A percentile compares a stretch with the other conserved stretches of the same genome.
phyloP scores from a whole-genome alignment of 92 coral and sea anemone genomes.

The Porites rus region DNA sequence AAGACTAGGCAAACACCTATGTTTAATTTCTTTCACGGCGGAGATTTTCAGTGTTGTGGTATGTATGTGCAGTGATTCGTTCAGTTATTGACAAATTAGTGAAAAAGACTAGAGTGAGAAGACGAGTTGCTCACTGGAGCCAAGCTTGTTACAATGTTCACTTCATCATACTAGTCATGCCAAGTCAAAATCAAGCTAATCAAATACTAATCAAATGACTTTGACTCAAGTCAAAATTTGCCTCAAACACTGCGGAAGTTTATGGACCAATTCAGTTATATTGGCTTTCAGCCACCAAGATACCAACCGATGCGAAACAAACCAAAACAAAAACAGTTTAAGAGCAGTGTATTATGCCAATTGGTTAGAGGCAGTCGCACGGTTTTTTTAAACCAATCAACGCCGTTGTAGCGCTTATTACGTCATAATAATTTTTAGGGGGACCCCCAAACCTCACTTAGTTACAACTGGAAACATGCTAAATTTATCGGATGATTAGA shows the following conservation, averaged over 20 bases:
- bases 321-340: too few relatives aligned
- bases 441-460: neutral
- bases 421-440: neutral
- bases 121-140: too few relatives aligned
- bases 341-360: neutral
- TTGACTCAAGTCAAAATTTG: too few relatives aligned
- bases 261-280: too few relatives aligned
- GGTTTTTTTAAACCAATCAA: neutral
- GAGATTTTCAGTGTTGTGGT: conserved; percentile 59
- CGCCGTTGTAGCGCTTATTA: neutral
- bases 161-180: too few relatives aligned
- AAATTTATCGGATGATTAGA: neutral
- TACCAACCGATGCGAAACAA: neutral
- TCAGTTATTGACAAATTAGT: too few relatives aligned
- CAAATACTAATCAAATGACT: too few relatives aligned
- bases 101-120: too few relatives aligned
- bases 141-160: too few relatives aligned
- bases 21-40: conserved; percentile 55
- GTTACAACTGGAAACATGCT: neutral
- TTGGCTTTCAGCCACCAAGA: too few relatives aligned
- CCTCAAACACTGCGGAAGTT: too few relatives aligned
- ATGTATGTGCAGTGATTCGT: neutral
- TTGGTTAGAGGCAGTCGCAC: neutral
- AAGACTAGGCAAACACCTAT: conserved; percentile 20
- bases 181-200: too few relatives aligned